Base-by-base conservation (phyloP, 2,797 vertebrate species). In the Aythya fuligula region DNA sequence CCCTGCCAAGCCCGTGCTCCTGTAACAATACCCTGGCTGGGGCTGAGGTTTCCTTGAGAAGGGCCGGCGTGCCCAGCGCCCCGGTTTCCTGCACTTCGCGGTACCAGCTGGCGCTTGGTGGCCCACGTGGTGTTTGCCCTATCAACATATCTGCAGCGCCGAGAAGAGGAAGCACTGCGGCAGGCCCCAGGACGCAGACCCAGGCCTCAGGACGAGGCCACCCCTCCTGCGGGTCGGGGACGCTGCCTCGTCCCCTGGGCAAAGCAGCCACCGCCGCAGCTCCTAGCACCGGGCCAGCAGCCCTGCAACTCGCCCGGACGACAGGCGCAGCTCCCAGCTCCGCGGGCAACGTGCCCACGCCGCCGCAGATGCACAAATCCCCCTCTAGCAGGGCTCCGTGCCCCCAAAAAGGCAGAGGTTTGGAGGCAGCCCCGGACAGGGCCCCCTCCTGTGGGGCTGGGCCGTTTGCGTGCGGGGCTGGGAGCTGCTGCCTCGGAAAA, bases 331-430 rank as follows among this genome's bases (percentile, higher is more conserved):
- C 38, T 53, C 36, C 43, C 3, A 0, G 57, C 28, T 19, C 65
- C 4, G 2, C 5, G n/a, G 3, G 2, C 56, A 6, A 4, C 0
- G 1, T 41, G 25, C 3, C 32, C 54, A 15, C 49, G 24, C 36
- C 17, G 1, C 85, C 27, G 54, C 25, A 19, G 67, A 6, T 4
- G 49, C 21, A 1, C 13, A 10, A 18, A n/a, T 6, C 22, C 53
- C 60, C 49, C 5, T 2, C 51, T 3, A 11, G 1, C 2, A 1
- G 51, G 21, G 38, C 30, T 60, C 4, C 7, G 1, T 8, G 2
- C 19, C 5, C 22, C 67, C 54, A 7, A 7, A 34, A 47, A 25
- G 21, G 15, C 25, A 43, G 41, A 6, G 18, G 20, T 21, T 2
- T 2, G 16, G 66, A 38, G n/a, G 56, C 22, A 34, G 27, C 53